Base-by-base conservation (phyloP, 2,113 vertebrate species). In the Setophaga kirtlandii region DNA sequence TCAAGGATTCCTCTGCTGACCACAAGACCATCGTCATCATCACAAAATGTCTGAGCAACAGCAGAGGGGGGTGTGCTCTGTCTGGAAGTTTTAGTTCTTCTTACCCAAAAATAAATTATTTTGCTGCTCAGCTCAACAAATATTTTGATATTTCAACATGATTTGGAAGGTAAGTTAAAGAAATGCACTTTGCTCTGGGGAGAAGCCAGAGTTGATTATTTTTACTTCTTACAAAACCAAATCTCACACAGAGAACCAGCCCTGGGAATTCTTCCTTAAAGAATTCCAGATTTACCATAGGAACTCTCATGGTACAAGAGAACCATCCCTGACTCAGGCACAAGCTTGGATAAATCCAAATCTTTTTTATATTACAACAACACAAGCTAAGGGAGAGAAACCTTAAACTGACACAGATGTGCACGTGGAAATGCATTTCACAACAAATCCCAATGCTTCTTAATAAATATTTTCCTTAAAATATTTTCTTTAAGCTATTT, bases 141-240 rank as follows among this genome's bases (percentile, higher is more conserved):
- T 62, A 55, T 11, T 39, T n/a, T n/a, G 47, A 0, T 55, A 47
- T 78, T 55, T 68, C 4, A 0, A 69, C 22, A 24, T 1, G 5
- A 60, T 27, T 12, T 37, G n/a, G 39, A 46, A 93, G 33, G 35
- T 2, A 56, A 49, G 25, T 24, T 37, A 33, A 64, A 73, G 53
- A 69, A 77, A 69, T 8, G 63, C 11, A 15, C 28, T 68, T n/a
- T 44, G 59, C 39, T 41, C 0, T 53, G 0, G 25, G 63, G 59
- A 68, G 6, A 44, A 42, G 15, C 9, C 25, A 63, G n/a, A 76
- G 23, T 24, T 6, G 46, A 31, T 1, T 9, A 13, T 12, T 39
- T 67, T 67, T 27, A 19, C 42, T 53, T 55, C 35, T 42, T 10
- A 4, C 6, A 4, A 30, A 35, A 63, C 2, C 25, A 31, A 79